Base-by-base conservation (phyloP, 2,888 invertebrate genomes). In the Danaus chrysippus region DNA sequence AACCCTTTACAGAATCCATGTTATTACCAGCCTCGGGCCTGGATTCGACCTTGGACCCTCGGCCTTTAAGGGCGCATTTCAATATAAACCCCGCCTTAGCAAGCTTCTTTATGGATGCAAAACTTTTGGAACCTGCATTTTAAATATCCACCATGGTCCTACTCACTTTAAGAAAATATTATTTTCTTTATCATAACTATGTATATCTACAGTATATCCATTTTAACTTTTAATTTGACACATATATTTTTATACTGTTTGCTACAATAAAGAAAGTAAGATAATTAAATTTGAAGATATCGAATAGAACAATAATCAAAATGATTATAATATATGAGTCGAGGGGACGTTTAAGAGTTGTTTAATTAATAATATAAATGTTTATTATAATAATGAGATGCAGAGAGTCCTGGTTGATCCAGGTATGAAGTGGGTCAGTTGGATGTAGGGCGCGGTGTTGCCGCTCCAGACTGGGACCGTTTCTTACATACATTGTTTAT, bases 21-120 rank as follows among this genome's bases (percentile, higher is more conserved):
- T 49, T 49, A 49, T 49, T 49, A 17, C 49, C 3, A 10, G 49
- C 49, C 52, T 52, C 23, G 44, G 53, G 42, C 60, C 62, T 53
- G 59, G 46, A 41, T 3, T 15, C 56, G 61, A 54, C 62, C 65
- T 67, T 69, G 65, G 64, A 57, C 56, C 56, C 49, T 49, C 61
- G 56, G 63, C 61, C 67, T 66, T 68, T 67, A 65, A 70, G 64
- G 67, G 58, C 58, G 68, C 56, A 67, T 67, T 66, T 70, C 66
- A 66, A 70, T 64, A 65, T 62, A 58, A 61, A 66, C 63, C 63
- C 62, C 60, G 54, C 59, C 34, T 54, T 56, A 65, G 59, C 34
- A 55, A 59, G 59, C 42, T 54, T 13, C n/a, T 62, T 54, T 62
- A 59, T 62, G 59, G 64, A 34, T 62, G 54, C 23, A 46, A 58